These are phyloP conservation scores for Papilio xuthus DNA, from an alignment of 1,140 invertebrate genomes.

Conservation along the genomic window DNA sequence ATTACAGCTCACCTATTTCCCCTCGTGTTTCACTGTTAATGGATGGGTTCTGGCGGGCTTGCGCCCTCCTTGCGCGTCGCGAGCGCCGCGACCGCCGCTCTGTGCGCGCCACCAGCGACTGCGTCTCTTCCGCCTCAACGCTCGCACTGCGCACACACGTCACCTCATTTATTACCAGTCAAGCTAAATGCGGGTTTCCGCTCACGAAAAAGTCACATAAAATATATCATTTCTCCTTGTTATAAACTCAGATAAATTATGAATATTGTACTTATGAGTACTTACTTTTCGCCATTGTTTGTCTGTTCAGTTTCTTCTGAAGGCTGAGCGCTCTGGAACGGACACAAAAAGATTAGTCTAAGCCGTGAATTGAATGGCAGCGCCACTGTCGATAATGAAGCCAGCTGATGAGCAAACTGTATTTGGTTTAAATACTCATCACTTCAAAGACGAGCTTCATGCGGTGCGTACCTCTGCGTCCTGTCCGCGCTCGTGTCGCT, in stretches of 20 bases:
- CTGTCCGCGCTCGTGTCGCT: conserved; percentile 1
- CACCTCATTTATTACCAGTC: neutral
- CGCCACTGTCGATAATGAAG: neutral
- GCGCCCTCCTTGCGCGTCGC: conserved; percentile 38
- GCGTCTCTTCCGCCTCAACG: conserved; percentile 39
- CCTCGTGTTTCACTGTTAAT: conserved; percentile 47
- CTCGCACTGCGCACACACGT: neutral
- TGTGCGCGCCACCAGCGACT: conserved; percentile 41
- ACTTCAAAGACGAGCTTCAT: neutral
- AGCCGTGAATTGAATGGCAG: too few relatives aligned
- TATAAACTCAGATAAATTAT: neutral
- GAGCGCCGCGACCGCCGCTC: conserved; percentile 40
- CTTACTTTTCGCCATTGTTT: conserved; percentile 46
- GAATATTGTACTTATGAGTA: conserved; percentile 1
- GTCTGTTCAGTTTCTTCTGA: conserved; percentile 36
- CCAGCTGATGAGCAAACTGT: neutral
- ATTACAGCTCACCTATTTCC: conserved; percentile 49
- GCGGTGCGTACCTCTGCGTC: conserved; percentile 45
- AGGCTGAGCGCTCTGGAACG: conserved; percentile 43
- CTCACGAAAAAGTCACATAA: too few relatives aligned
- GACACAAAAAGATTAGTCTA: neutral
- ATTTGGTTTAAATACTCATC: neutral
- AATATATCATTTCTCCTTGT: neutral
- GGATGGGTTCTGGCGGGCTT: conserved; percentile 39
- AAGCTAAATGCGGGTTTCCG: neutral